Conservation (phyloP, 2,888 invertebrate species). For the Galerucella nymphaeae region DNA sequence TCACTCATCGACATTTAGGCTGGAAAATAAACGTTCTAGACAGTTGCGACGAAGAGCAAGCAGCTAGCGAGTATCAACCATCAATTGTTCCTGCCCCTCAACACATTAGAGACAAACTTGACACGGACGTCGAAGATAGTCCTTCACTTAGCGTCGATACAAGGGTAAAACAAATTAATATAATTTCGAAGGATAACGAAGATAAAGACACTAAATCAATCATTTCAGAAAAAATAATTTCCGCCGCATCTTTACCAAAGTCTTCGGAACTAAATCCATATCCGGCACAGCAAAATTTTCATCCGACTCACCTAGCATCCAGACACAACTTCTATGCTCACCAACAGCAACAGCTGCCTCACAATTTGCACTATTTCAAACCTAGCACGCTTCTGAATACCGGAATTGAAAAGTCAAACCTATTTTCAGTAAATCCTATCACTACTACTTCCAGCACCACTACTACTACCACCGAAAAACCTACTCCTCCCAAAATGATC, state of each 20-base stretch:
- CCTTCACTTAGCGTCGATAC: slow-evolving; percentile 65
- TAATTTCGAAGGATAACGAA: slow-evolving; percentile 51
- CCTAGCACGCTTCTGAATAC: slow-evolving; percentile 47
- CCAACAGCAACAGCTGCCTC: slow-evolving; percentile 38
- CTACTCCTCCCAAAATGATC: slow-evolving; percentile 46
- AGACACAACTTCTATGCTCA: slow-evolving; percentile 42
- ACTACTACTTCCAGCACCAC: slow-evolving; percentile 44
- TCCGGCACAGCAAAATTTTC: slow-evolving; percentile 24
- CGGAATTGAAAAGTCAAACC: slow-evolving; percentile 44
- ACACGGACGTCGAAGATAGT: slow-evolving; percentile 68
- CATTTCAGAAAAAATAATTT: slow-evolving; percentile 53
- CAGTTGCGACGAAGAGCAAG: slow-evolving; percentile 73
- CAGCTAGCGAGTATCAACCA: slow-evolving; percentile 69
- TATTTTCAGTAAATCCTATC: background rate
- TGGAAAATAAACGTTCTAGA: slow-evolving; percentile 96
- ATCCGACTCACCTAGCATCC: slow-evolving; percentile 37
- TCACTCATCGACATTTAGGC: slow-evolving; percentile 91
- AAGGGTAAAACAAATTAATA: slow-evolving; percentile 59
- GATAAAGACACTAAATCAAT: slow-evolving; percentile 53
- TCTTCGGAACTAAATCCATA: slow-evolving; percentile 14
- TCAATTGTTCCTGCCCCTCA: slow-evolving; percentile 60
- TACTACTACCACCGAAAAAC: slow-evolving; percentile 38
- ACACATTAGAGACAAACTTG: slow-evolving; percentile 55
- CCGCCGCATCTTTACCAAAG: slow-evolving; percentile 34
- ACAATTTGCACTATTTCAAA: slow-evolving; percentile 46